Conservation (phyloP, 2,113 vertebrate species). For the Laticauda colubrina region DNA sequence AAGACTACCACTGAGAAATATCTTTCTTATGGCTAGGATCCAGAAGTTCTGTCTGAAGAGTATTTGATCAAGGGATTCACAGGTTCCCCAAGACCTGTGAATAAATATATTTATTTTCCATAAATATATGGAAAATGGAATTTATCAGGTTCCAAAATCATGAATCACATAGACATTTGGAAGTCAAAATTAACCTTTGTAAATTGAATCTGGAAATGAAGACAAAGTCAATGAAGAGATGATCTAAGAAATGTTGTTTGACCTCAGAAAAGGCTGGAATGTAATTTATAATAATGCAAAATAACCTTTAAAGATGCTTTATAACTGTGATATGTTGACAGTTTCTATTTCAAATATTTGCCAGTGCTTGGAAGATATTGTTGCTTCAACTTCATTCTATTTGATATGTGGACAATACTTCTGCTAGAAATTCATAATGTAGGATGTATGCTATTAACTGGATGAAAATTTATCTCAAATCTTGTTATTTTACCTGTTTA, state of each 20-base stretch:
- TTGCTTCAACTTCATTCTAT: not conserved
- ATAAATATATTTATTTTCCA: no score
- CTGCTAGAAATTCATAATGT: not conserved
- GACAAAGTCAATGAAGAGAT: not conserved
- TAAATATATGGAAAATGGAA: not conserved
- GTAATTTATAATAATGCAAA: not conserved
- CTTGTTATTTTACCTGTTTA: not conserved
- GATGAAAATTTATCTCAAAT: not conserved
- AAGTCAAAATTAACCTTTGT: not conserved
- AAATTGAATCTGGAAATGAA: not conserved
- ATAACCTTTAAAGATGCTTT: not conserved
- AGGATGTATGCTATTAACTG: not conserved
- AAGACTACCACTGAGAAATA: not conserved
- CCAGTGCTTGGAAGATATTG: not conserved
- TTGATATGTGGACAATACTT: not conserved
- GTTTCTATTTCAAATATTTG: not conserved
- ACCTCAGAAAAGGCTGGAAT: no score
- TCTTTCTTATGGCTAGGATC: not conserved
- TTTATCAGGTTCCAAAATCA: not conserved
- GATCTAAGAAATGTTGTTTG: not conserved
- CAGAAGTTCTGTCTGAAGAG: not conserved
- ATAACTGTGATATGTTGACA: not conserved
- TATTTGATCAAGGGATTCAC: not conserved
- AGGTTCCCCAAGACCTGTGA: not conserved
- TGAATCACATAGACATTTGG: not conserved